Percentiles rank a stretch among this genome's conserved stretches.
phyloP scores from a whole-genome alignment of 2,113 vertebrate species.

The Aramus guarauna region DNA sequence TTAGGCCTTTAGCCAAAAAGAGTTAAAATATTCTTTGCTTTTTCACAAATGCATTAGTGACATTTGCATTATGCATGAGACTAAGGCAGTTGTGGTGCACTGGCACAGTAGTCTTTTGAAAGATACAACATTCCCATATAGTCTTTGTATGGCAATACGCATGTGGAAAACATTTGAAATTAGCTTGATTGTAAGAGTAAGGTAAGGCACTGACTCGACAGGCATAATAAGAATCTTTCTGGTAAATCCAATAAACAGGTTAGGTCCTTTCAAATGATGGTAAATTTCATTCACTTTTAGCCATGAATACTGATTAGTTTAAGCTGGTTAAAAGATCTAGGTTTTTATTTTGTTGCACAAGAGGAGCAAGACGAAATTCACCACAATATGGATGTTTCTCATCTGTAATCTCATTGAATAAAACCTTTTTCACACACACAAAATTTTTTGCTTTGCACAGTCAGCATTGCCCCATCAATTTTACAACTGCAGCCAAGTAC shows the following conservation, averaged over 20 bases:
- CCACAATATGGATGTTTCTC: neutral
- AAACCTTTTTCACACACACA: neutral
- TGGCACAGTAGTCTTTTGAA: neutral
- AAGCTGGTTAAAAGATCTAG: neutral
- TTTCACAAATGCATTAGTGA: neutral
- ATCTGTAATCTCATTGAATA: neutral
- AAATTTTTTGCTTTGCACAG: neutral
- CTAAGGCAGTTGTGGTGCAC: neutral
- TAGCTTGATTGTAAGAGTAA: neutral
- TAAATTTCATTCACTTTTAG: neutral
- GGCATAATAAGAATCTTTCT: neutral
- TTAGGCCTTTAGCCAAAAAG: neutral
- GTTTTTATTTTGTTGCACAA: neutral
- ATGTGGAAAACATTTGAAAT: neutral
- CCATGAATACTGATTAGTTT: neutral
- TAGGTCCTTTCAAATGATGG: neutral
- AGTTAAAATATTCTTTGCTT: neutral
- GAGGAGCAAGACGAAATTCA: neutral
- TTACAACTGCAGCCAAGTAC: neutral
- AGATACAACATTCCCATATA: neutral
- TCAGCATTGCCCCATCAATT: neutral
- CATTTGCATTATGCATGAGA: neutral
- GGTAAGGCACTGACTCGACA: neutral
- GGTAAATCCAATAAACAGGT: neutral
- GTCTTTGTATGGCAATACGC: neutral